These are phyloP conservation scores for Drosophila watanabei DNA, from an alignment of 1,140 invertebrate species.

Conservation along the genomic window DNA sequence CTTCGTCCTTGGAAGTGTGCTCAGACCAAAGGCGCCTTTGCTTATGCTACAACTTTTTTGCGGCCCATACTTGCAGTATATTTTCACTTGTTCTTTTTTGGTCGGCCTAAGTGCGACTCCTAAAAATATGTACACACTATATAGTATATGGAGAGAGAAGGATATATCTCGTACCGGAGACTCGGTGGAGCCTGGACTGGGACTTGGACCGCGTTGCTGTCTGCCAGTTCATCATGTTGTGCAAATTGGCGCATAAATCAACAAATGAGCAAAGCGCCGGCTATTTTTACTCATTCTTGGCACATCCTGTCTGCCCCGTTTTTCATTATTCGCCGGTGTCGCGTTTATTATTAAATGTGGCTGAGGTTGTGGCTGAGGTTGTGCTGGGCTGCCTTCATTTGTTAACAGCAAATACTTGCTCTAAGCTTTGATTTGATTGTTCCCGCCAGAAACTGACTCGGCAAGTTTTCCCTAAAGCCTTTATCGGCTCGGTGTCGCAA, in stretches of 20 bases:
- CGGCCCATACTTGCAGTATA: slow-evolving; percentile 39
- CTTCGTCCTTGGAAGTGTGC: slow-evolving; percentile 51
- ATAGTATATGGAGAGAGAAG: slow-evolving; percentile 5
- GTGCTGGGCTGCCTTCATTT: slow-evolving; percentile 15
- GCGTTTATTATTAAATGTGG: slow-evolving; percentile 57
- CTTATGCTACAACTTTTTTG: slow-evolving; percentile 64
- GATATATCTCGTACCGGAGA: slow-evolving; percentile 25
- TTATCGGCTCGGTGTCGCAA: slow-evolving; percentile 47
- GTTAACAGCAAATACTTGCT: slow-evolving; percentile 14
- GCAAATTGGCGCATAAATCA: slow-evolving; percentile 78
- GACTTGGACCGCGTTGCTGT: slow-evolving; percentile 21
- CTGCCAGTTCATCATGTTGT: slow-evolving; percentile 64
- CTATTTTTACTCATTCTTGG: slow-evolving; percentile 60
- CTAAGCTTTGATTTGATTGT: slow-evolving; percentile 24
- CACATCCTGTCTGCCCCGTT: slow-evolving; percentile 42
- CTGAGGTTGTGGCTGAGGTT: neutral
- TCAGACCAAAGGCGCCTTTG: slow-evolving; percentile 53
- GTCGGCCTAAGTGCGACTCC: slow-evolving; percentile 40
- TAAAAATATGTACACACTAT: slow-evolving; percentile 16
- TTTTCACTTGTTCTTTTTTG: slow-evolving; percentile 32
- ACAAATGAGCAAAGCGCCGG: slow-evolving; percentile 55
- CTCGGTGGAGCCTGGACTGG: slow-evolving; percentile 18
- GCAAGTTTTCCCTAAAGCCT: slow-evolving; percentile 42
- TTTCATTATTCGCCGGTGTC: slow-evolving; percentile 46
- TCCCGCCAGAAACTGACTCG: slow-evolving; percentile 29